Evolutionary conservation across 2,113 vertebrate genomes (phyloP).

Genomic region (Ceyx cyanopectus): DNA sequence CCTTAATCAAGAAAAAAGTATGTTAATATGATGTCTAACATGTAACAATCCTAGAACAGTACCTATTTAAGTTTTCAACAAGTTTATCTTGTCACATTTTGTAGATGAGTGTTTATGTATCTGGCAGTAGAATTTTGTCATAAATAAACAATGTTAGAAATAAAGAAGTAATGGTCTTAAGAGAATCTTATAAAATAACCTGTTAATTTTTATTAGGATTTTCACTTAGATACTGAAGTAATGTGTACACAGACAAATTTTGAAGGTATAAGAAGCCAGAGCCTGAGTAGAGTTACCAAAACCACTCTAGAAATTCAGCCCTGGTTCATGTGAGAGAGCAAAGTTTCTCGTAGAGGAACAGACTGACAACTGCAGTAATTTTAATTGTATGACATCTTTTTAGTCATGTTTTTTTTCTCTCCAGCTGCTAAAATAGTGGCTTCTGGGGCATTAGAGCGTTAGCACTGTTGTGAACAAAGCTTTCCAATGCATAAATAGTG

Average conservation of each 20-base stretch:
- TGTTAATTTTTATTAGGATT: not conserved
- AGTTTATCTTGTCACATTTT: not conserved
- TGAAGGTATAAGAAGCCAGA: not conserved
- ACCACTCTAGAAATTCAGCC: not conserved
- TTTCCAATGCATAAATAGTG: constrained; percentile 85
- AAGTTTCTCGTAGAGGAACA: not conserved
- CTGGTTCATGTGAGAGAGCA: not conserved
- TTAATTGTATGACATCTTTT: constrained; percentile 44
- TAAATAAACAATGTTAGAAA: not conserved
- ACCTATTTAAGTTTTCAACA: not conserved
- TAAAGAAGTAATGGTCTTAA: not conserved
- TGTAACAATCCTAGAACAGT: not conserved
- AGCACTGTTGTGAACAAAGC: constrained; percentile 79
- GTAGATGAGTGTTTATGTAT: not conserved
- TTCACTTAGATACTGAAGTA: not conserved
- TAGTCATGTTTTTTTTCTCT: constrained; percentile 54
- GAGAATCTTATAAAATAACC: not conserved
- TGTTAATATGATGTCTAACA: not conserved
- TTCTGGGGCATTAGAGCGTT: constrained; percentile 73
- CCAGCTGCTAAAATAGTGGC: constrained; percentile 76
- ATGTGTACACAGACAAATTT: not conserved
- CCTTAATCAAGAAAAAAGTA: not conserved
- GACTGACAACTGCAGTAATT: not conserved
- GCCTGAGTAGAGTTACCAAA: not conserved
- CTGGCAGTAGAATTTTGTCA: not conserved